Conservation (phyloP, 23 tunicate species). For the Halocynthia aurantium region DNA sequence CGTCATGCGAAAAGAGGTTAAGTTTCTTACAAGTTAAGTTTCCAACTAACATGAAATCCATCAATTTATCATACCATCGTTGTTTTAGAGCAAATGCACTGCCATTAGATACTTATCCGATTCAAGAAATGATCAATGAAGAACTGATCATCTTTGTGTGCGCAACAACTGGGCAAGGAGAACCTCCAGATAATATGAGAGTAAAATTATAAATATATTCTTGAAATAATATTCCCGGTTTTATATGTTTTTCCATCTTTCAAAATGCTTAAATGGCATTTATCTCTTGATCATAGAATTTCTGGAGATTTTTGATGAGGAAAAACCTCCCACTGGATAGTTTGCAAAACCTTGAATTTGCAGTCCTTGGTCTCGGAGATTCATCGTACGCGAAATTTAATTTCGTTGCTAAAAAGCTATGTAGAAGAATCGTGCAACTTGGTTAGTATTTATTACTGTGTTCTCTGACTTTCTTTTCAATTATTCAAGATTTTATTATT, state of each 20-base stretch:
- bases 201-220: slow-evolving; percentile 18
- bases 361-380: slow-evolving; percentile 86
- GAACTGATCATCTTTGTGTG: slow-evolving; percentile 71
- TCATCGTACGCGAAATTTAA: slow-evolving; percentile 89
- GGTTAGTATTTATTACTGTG: slow-evolving; percentile 23
- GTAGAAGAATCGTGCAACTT: slow-evolving; percentile 43
- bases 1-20: no score
- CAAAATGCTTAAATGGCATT: not conserved
- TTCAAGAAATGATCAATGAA: slow-evolving; percentile 63
- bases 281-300: slow-evolving; percentile 27
- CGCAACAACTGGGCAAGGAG: slow-evolving; percentile 96
- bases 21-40: no score
- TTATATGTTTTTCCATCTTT: not conserved
- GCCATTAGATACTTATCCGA: slow-evolving; percentile 63
- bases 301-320: slow-evolving; percentile 92
- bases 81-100: slow-evolving; percentile 25
- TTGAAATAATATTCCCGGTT: not conserved
- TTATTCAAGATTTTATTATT: no score
- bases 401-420: slow-evolving; percentile 71
- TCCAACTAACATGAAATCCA: no score
- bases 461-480: no score
- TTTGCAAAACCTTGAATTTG: slow-evolving; percentile 45
- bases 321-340: slow-evolving; percentile 55
- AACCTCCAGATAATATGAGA: slow-evolving; percentile 95
- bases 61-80: not conserved